Evolutionary conservation across 2,113 vertebrate genomes (phyloP).

Genomic region (Daubentonia madagascariensis): DNA sequence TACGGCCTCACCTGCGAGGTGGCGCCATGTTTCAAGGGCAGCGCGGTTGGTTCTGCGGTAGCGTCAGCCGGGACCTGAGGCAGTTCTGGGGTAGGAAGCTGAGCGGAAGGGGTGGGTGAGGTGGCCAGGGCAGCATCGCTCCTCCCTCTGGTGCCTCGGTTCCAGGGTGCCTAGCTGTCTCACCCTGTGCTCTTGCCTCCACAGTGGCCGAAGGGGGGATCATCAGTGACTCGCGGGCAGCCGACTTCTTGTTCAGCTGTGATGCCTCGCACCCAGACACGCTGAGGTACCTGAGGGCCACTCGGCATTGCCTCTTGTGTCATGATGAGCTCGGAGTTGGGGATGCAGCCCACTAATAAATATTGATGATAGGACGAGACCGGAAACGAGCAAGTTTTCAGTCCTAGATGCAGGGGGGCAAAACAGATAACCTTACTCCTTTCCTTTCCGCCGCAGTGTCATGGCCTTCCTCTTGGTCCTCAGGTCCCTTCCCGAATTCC

Average conservation of each 20-base stretch:
- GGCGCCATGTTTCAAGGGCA: constrained; percentile 78
- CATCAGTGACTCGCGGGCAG: constrained; percentile 5
- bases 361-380: not conserved
- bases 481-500: not conserved
- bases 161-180: not conserved
- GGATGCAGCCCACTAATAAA: not conserved
- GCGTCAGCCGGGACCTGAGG: constrained; percentile 74
- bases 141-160: not conserved
- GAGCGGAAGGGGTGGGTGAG: not conserved
- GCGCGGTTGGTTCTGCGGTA: constrained; percentile 84
- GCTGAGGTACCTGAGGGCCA: constrained; percentile 74
- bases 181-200: not conserved
- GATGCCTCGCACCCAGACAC: constrained; percentile 84
- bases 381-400: not conserved
- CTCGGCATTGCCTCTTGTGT: not conserved
- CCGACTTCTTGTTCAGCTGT: constrained; percentile 84
- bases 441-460: fast-evolving
- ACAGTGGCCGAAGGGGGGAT: constrained; percentile 80
- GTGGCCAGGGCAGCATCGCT: not conserved
- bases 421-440: not conserved
- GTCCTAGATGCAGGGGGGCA: not conserved
- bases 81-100: constrained; percentile 82
- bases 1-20: fast-evolving
- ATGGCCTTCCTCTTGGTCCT: not conserved
- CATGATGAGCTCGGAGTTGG: not conserved